These are phyloP conservation scores for Eurystomus gularis DNA, from an alignment of 2,113 vertebrate genomes.

Conservation along the genomic window DNA sequence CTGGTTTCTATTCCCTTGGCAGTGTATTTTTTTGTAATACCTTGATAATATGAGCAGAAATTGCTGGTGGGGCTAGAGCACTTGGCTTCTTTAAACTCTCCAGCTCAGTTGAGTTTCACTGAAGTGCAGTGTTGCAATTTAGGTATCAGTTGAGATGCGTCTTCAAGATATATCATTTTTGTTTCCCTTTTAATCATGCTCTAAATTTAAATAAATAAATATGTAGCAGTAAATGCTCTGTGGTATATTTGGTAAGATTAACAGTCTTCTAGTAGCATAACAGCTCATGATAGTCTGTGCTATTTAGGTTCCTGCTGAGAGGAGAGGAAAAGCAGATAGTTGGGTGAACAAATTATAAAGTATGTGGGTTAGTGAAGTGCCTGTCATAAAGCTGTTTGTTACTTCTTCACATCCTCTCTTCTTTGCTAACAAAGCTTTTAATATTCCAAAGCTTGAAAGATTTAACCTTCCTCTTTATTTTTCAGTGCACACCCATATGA, in stretches of 20 bases:
- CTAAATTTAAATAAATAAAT: constrained; percentile 58
- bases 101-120: background rate
- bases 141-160: background rate
- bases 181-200: constrained; percentile 3
- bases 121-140: background rate
- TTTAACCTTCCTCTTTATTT: background rate
- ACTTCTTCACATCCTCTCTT: background rate
- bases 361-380: constrained; percentile 43
- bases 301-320: constrained; percentile 36
- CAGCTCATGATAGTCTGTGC: constrained; percentile 4
- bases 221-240: constrained; percentile 12
- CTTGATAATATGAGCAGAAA: background rate
- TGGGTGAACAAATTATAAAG: constrained; percentile 23
- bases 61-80: background rate
- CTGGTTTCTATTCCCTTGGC: background rate
- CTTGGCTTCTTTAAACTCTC: background rate
- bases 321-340: constrained; percentile 35
- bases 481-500: background rate
- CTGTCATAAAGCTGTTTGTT: constrained; percentile 26
- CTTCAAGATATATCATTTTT: background rate
- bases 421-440: background rate
- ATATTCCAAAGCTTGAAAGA: background rate
- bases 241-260: constrained; percentile 41
- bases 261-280: background rate
- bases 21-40: background rate